Percentiles rank a stretch among this genome's conserved stretches.
Conservation (phyloP, 2,797 vertebrate species). For the Corythornis leucogaster region DNA sequence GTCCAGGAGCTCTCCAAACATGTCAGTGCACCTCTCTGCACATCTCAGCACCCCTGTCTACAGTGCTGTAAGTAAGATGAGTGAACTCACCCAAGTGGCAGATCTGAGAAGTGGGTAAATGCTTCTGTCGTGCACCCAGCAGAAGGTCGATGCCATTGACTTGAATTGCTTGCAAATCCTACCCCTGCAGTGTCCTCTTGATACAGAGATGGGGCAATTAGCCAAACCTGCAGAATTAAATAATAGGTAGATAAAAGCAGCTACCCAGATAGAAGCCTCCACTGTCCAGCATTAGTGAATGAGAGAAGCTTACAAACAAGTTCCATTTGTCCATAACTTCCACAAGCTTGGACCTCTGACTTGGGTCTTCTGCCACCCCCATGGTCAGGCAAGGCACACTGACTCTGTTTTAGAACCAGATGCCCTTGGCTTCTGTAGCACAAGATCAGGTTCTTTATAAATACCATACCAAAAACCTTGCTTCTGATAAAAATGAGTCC, state of each 20-base stretch:
- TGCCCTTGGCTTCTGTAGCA: background rate
- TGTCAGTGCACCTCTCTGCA: background rate
- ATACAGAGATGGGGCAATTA: background rate
- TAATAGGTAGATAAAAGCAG: background rate
- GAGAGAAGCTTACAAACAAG: background rate
- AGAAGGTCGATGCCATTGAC: background rate
- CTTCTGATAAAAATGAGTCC: background rate
- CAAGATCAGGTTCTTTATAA: background rate
- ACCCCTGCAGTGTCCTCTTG: background rate
- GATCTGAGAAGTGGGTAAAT: background rate
- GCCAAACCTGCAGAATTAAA: background rate
- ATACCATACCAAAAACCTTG: background rate
- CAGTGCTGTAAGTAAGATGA: background rate
- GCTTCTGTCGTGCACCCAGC: fast-evolving
- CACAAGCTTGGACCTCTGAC: background rate
- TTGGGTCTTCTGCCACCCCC: fast-evolving
- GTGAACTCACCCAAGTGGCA: background rate
- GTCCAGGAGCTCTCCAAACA: background rate
- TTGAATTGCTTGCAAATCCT: background rate
- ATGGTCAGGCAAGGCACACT: fast-evolving
- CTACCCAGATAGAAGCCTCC: background rate
- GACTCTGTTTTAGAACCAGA: background rate
- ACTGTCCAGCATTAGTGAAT: background rate
- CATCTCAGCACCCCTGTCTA: background rate
- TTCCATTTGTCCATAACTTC: background rate